phyloP scores from a whole-genome alignment of 2,113 vertebrate genomes.

The Datnioides undecimradiatus region DNA sequence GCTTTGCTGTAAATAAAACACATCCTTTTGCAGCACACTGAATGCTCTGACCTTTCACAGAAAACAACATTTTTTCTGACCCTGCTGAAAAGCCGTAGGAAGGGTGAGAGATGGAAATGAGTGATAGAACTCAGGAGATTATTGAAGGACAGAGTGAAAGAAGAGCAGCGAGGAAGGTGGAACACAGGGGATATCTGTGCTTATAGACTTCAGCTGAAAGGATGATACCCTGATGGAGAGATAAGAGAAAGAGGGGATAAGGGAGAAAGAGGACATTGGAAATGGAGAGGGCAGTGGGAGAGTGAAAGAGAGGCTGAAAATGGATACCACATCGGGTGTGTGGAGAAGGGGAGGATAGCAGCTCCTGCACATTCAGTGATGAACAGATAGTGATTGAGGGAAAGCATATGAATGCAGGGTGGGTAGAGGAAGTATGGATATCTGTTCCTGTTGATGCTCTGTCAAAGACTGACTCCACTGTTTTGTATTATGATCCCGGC shows the following conservation, averaged over 20 bases:
- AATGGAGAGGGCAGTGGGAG: slow-evolving; percentile 56
- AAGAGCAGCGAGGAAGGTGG: slow-evolving; percentile 66
- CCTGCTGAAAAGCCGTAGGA: slow-evolving; percentile 33
- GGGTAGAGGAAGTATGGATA: slow-evolving; percentile 57
- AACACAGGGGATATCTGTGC: slow-evolving; percentile 71
- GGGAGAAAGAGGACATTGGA: slow-evolving; percentile 63
- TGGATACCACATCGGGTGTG: slow-evolving; percentile 46
- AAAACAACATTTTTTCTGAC: slow-evolving; percentile 38
- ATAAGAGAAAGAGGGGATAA: slow-evolving; percentile 71
- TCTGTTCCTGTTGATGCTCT: slow-evolving; percentile 62
- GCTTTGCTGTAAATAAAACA: slow-evolving; percentile 10
- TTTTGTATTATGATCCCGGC: slow-evolving; percentile 68
- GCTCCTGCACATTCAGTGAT: slow-evolving; percentile 63
- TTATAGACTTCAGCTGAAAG: slow-evolving; percentile 63
- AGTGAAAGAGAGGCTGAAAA: slow-evolving; percentile 68
- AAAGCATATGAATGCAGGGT: slow-evolving; percentile 50
- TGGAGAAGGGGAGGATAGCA: slow-evolving; percentile 51
- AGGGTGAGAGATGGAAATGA: slow-evolving; percentile 59
- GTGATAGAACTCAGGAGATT: slow-evolving; percentile 61
- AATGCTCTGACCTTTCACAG: slow-evolving; percentile 3
- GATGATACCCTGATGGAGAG: slow-evolving; percentile 75
- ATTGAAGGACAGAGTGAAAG: slow-evolving; percentile 70
- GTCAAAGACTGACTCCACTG: slow-evolving; percentile 60
- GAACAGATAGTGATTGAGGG: slow-evolving; percentile 61
- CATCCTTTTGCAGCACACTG: neutral